A percentile compares a stretch with the other conserved stretches of the same genome.
Evolutionary conservation across 2,113 vertebrate genomes (phyloP).

Genomic region (Globicephala melas): DNA sequence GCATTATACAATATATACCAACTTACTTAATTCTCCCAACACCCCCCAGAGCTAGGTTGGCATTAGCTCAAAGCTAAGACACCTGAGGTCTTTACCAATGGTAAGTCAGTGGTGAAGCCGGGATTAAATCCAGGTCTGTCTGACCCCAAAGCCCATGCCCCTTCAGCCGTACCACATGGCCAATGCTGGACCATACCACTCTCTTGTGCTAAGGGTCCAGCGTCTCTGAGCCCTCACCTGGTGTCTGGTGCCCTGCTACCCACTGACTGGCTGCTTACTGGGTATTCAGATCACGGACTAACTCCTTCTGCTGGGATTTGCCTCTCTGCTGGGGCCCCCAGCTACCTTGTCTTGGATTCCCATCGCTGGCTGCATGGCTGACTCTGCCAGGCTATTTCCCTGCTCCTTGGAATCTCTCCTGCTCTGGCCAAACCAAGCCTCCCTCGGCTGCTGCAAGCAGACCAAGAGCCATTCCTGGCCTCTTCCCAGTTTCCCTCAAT

Average conservation of each 20-base stretch:
- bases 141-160: neutral
- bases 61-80: neutral
- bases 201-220: neutral
- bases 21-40: neutral
- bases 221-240: neutral
- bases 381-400: neutral
- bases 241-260: neutral
- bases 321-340: neutral
- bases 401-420: neutral
- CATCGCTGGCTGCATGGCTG: neutral
- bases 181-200: neutral
- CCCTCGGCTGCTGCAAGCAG: neutral
- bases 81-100: neutral
- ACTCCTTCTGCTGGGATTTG: neutral
- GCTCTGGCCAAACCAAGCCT: neutral
- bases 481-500: neutral
- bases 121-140: neutral
- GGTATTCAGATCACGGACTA: neutral
- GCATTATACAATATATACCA: neutral
- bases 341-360: neutral
- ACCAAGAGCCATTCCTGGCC: neutral
- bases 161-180: neutral
- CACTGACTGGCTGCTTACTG: neutral
- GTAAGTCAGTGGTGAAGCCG: neutral
- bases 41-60: neutral